These are phyloP conservation scores for Grallaria varia DNA, from an alignment of 2,113 vertebrate genomes.

Conservation along the genomic window DNA sequence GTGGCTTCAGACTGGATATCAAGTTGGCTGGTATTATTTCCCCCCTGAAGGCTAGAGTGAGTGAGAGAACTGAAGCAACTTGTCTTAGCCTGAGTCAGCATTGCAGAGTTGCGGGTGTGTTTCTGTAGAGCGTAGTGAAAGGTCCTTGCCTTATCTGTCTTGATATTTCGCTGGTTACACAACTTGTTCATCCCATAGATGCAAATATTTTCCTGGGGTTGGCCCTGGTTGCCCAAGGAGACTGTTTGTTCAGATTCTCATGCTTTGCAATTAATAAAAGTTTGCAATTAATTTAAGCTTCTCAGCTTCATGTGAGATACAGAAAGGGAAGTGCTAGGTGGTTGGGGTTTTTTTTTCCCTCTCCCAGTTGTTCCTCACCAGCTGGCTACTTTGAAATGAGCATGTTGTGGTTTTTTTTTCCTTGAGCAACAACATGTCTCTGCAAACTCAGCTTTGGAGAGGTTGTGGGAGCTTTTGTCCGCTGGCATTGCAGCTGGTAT, in stretches of 20 bases:
- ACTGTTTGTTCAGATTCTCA: constrained; percentile 27
- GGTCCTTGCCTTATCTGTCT: background rate
- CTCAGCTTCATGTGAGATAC: background rate
- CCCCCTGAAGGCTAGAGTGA: background rate
- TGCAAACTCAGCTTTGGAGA: background rate
- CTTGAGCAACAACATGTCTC: background rate
- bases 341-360: background rate
- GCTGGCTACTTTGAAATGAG: background rate
- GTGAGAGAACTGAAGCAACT: background rate
- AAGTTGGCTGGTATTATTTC: background rate
- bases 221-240: constrained; percentile 17
- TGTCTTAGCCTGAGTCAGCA: constrained; percentile 1
- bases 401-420: background rate
- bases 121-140: background rate
- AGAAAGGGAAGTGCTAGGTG: background rate
- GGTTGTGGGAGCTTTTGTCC: background rate
- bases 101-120: accelerated
- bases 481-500: background rate
- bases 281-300: background rate
- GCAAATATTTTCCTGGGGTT: constrained; percentile 12
- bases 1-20: background rate
- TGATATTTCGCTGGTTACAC: background rate
- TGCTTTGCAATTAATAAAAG: constrained; percentile 45
- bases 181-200: background rate
- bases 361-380: background rate